These are phyloP conservation scores for Tetropium fuscum DNA, from an alignment of 2,888 invertebrate genomes.

Conservation along the genomic window DNA sequence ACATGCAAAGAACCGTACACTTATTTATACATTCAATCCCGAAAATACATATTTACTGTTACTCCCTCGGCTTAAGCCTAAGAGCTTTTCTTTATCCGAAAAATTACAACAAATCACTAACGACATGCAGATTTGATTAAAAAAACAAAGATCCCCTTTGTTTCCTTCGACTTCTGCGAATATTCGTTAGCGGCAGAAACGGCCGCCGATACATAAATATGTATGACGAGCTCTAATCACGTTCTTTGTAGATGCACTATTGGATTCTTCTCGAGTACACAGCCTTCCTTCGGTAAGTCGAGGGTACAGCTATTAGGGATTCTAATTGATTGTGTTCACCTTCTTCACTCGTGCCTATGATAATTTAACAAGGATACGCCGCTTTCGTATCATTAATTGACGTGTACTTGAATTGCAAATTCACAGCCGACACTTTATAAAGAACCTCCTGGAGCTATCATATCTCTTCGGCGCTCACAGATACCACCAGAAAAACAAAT, in stretches of 20 bases:
- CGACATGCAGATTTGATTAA: conserved; percentile 46
- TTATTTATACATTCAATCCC: no score
- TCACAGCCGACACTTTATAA: conserved; percentile 43
- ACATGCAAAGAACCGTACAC: no score
- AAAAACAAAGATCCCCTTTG: conserved; percentile 45
- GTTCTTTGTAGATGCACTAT: conserved; percentile 48
- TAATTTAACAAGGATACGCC: conserved; percentile 50
- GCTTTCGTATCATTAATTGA: conserved; percentile 51
- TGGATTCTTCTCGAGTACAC: conserved; percentile 40
- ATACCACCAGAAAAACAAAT: no score
- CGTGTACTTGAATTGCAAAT: conserved; percentile 52
- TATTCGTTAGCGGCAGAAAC: conserved; percentile 47
- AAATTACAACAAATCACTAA: conserved; percentile 45
- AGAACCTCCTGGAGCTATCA: conserved; percentile 27
- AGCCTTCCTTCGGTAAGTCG: conserved; percentile 26
- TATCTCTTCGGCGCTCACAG: conserved; percentile 12
- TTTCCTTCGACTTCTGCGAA: conserved; percentile 41
- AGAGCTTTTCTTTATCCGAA: no score
- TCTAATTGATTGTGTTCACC: conserved; percentile 52
- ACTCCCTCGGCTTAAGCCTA: no score
- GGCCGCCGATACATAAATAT: conserved; percentile 46
- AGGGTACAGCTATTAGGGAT: conserved; percentile 46
- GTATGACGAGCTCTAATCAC: conserved; percentile 49
- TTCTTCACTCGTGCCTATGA: conserved; percentile 52
- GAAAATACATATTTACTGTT: no score